phyloP scores from a whole-genome alignment of 2,113 vertebrate species.

The Heliornis fulica region DNA sequence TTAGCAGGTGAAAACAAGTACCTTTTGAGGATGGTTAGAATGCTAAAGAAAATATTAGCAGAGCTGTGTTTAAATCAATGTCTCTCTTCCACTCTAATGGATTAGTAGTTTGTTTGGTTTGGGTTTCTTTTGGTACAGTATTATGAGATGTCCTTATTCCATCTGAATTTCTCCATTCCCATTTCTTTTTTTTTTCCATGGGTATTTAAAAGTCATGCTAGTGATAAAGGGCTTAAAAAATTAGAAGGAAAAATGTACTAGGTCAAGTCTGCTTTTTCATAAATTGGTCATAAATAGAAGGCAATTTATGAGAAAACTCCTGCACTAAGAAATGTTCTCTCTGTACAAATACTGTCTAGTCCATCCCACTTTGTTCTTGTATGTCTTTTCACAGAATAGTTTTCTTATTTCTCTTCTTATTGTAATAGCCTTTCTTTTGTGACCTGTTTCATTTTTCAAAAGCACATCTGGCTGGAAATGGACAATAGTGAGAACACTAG shows the following conservation, averaged over 20 bases:
- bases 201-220: background rate
- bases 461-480: background rate
- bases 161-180: background rate
- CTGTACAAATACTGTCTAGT: background rate
- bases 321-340: background rate
- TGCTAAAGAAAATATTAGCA: background rate
- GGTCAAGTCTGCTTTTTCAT: background rate
- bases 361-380: background rate
- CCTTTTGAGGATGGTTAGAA: background rate
- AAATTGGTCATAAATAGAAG: background rate
- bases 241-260: background rate
- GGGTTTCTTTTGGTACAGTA: accelerated
- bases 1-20: background rate
- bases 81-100: background rate
- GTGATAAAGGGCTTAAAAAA: background rate
- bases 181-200: background rate
- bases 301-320: background rate
- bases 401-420: background rate
- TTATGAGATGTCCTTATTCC: no score
- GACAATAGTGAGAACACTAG: background rate
- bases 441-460: background rate
- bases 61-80: background rate
- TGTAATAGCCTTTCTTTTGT: background rate
- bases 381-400: background rate
- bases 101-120: background rate